Evolutionary conservation across 2,888 invertebrate species (phyloP).

Genomic region (Psylliodes chrysocephalus): DNA sequence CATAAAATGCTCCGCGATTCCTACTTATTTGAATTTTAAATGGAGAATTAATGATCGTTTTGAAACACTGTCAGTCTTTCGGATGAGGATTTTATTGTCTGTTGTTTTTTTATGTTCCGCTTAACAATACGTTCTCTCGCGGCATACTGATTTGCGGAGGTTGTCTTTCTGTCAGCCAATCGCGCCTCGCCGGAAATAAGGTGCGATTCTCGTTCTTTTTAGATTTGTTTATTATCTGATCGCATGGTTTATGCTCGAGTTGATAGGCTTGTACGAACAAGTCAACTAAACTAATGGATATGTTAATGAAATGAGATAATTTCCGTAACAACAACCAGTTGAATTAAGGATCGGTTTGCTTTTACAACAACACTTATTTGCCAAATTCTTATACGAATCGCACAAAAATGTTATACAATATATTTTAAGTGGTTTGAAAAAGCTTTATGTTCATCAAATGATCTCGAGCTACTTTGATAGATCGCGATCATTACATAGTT

Average conservation of each 20-base stretch:
- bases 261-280: too few relatives aligned
- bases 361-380: too few relatives aligned
- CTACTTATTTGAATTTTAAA: conserved; percentile 32
- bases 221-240: conserved; percentile 10
- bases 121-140: conserved; percentile 42
- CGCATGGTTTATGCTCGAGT: conserved; percentile 10
- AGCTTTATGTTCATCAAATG: too few relatives aligned
- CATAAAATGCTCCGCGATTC: conserved; percentile 34
- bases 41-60: conserved; percentile 37
- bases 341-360: too few relatives aligned
- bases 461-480: too few relatives aligned
- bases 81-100: conserved; percentile 20
- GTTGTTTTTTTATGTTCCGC: conserved; percentile 34
- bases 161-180: conserved; percentile 53
- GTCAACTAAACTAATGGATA: too few relatives aligned
- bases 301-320: too few relatives aligned
- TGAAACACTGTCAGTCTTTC: conserved; percentile 26
- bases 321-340: too few relatives aligned
- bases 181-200: conserved; percentile 54
- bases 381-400: too few relatives aligned
- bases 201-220: conserved; percentile 46
- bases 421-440: too few relatives aligned
- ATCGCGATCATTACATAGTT: too few relatives aligned
- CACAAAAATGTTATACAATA: too few relatives aligned
- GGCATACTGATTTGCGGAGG: conserved; percentile 53